A percentile compares a stretch with the other conserved stretches of the same genome.
These are phyloP conservation scores for Perdita meconis DNA, from an alignment of 2,888 invertebrate genomes.

Conservation along the genomic window DNA sequence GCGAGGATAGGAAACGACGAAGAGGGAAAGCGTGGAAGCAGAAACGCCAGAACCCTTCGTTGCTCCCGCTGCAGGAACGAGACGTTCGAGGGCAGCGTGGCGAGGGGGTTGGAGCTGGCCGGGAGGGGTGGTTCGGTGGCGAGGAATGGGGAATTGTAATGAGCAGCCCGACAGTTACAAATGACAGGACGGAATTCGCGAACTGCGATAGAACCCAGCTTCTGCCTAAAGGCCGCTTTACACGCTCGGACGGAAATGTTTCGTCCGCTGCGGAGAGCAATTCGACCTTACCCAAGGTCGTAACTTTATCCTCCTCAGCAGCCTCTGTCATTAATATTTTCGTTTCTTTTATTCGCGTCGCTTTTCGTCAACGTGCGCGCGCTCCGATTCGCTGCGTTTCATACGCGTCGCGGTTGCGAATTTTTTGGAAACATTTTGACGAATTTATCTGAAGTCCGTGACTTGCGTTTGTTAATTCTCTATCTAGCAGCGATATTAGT, in stretches of 20 bases:
- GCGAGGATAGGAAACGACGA: constrained; percentile 56
- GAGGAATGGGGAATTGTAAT: constrained; percentile 84
- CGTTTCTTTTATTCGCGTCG: constrained; percentile 15
- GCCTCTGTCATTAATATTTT: constrained; percentile 54
- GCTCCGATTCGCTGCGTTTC: constrained; percentile 11
- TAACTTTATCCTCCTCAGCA: constrained; percentile 68
- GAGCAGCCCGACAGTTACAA: constrained; percentile 84
- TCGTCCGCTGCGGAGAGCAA: constrained; percentile 70
- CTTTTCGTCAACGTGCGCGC: constrained; percentile 3
- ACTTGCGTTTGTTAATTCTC: too few relatives aligned
- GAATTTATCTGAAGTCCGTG: too few relatives aligned
- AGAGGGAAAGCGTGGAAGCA: constrained; percentile 68
- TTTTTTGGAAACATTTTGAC: too few relatives aligned
- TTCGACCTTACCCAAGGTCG: constrained; percentile 70
- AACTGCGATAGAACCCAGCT: constrained; percentile 82
- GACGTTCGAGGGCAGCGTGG: constrained; percentile 59
- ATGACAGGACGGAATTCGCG: constrained; percentile 85
- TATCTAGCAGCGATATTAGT: too few relatives aligned
- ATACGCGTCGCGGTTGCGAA: neutral
- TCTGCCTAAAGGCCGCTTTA: constrained; percentile 82
- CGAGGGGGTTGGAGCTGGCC: constrained; percentile 37
- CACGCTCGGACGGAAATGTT: constrained; percentile 77
- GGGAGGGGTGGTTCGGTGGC: constrained; percentile 68
- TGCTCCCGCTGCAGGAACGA: constrained; percentile 63
- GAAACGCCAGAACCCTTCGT: constrained; percentile 68